Conservation (phyloP, 2,797 vertebrate genomes). For the Sylvia borin region DNA sequence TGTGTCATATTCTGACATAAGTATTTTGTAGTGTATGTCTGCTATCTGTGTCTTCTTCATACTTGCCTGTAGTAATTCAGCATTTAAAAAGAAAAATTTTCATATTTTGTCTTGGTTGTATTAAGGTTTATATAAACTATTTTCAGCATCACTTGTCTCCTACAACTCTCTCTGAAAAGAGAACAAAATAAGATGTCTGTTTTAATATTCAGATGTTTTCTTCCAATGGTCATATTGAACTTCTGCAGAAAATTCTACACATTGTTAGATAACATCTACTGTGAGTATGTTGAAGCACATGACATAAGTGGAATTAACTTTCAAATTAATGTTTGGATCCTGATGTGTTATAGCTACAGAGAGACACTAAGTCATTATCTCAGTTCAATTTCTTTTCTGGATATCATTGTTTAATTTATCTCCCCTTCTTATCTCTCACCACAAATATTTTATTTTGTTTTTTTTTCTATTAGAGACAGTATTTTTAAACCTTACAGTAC, state of each 20-base stretch:
- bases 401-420: not conserved
- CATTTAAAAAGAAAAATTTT: not conserved
- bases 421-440: not conserved
- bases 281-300: not conserved
- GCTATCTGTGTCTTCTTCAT: not conserved
- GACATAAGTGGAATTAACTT: not conserved
- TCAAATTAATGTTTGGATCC: not conserved
- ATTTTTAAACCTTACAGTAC: not conserved
- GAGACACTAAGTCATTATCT: not conserved
- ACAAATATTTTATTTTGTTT: accelerated
- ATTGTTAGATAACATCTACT: not conserved
- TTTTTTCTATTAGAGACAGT: not conserved
- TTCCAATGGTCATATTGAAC: not conserved
- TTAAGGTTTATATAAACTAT: not conserved
- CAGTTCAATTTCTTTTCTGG: not conserved
- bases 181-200: not conserved
- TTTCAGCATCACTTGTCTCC: not conserved
- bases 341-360: not conserved
- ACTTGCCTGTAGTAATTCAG: not conserved
- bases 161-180: not conserved
- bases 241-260: not conserved
- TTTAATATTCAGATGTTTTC: not conserved
- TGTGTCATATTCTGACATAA: not conserved
- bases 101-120: not conserved
- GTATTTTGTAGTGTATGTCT: not conserved